phyloP scores from a whole-genome alignment of 2,113 vertebrate genomes.

The Antechinus flavipes region DNA sequence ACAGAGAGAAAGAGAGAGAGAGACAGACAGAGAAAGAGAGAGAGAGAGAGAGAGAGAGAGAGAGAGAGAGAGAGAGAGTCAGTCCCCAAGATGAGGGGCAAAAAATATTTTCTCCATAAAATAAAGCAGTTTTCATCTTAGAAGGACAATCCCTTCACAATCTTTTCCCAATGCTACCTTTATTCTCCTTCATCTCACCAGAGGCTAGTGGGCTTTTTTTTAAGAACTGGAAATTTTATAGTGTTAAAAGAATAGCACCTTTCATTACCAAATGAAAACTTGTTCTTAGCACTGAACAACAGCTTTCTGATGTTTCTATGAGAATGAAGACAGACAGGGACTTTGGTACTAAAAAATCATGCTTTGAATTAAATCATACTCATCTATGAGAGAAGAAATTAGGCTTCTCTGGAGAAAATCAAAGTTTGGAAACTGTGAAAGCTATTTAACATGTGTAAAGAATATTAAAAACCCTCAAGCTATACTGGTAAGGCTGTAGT shows the following conservation, averaged over 20 bases:
- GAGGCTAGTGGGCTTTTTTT: conserved; percentile 39
- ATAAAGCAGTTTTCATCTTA: not conserved
- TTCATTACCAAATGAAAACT: conserved; percentile 55
- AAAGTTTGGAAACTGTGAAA: conserved; percentile 70
- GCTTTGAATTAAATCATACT: conserved; percentile 19
- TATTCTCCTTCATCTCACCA: not conserved
- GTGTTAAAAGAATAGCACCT: conserved; percentile 59
- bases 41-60: too few relatives aligned
- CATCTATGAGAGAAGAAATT: not conserved
- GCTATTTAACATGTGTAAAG: conserved; percentile 62
- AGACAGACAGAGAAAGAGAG: too few relatives aligned
- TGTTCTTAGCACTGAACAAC: conserved; percentile 73
- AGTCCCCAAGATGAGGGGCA: not conserved
- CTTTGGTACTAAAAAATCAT: conserved; percentile 24
- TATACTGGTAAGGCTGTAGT: not conserved
- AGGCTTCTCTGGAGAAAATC: conserved; percentile 48
- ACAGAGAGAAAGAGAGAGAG: too few relatives aligned
- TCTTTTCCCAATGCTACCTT: not conserved
- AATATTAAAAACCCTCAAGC: conserved; percentile 68
- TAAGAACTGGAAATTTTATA: conserved; percentile 78
- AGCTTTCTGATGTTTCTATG: conserved; percentile 54
- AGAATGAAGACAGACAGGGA: conserved; percentile 56
- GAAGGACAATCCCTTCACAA: not conserved
- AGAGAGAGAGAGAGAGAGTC: too few relatives aligned
- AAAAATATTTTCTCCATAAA: not conserved